Evolutionary conservation across 2,888 invertebrate species (phyloP).

Genomic region (Drosophila hamatofila): DNA sequence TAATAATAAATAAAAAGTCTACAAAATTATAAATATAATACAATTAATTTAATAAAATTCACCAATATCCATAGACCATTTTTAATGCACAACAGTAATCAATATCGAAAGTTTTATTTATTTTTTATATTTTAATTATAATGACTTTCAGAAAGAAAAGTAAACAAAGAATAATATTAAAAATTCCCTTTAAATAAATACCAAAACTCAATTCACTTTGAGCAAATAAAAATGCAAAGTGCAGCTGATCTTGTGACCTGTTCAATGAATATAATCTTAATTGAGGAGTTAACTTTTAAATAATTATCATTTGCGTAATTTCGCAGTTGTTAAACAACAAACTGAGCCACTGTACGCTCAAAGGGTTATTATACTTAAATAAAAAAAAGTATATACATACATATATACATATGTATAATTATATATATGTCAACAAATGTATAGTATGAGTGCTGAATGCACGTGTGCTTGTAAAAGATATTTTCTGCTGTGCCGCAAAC

Average conservation of each 20-base stretch:
- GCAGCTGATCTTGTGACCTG: background rate
- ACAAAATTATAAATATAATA: background rate
- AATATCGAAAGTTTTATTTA: too few relatives aligned
- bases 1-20: too few relatives aligned
- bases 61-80: background rate
- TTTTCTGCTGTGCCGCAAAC: conserved; percentile 36
- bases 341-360: background rate
- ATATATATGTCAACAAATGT: conserved; percentile 13
- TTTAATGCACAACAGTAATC: too few relatives aligned
- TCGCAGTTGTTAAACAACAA: conserved; percentile 8
- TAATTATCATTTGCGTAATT: conserved; percentile 8
- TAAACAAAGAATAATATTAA: background rate
- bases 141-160: background rate
- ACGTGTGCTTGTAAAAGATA: conserved; percentile 22
- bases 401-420: background rate
- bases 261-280: conserved; percentile 1
- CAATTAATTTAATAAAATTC: background rate
- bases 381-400: background rate
- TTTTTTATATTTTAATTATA: too few relatives aligned
- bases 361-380: conserved; percentile 8
- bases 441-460: background rate
- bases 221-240: background rate
- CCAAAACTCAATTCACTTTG: too few relatives aligned
- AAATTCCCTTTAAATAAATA: background rate
- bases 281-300: background rate